These are phyloP conservation scores for Columba guinea DNA, from an alignment of 2,797 vertebrate species.

Conservation along the genomic window DNA sequence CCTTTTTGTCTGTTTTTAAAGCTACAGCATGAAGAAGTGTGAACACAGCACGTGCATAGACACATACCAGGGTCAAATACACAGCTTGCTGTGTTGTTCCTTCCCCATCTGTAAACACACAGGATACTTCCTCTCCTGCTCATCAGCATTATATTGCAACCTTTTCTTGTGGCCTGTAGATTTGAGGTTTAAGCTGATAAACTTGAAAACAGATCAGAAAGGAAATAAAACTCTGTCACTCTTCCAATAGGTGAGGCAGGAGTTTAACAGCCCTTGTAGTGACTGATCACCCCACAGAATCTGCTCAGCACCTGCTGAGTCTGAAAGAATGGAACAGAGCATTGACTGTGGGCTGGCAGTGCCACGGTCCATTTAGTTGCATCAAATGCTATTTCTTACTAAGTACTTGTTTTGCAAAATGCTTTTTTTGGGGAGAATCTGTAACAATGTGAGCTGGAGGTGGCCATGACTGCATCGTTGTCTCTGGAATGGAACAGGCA, in stretches of 20 bases:
- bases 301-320: background rate
- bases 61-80: background rate
- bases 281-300: background rate
- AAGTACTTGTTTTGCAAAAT: background rate
- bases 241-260: background rate
- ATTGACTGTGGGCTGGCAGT: background rate
- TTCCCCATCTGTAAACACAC: background rate
- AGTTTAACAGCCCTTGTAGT: background rate
- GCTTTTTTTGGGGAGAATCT: constrained; percentile 2
- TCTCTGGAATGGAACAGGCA: constrained; percentile 6
- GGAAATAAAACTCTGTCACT: background rate
- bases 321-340: background rate
- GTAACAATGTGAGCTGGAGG: constrained; percentile 34
- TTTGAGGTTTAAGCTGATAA: background rate
- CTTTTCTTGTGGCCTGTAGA: background rate
- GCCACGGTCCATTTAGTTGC: background rate
- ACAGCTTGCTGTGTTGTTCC: background rate
- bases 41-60: background rate
- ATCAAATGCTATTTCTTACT: background rate
- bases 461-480: constrained; percentile 19
- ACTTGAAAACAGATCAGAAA: constrained; percentile 23
- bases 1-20: constrained; percentile 29
- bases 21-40: constrained; percentile 4
- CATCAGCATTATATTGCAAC: background rate
- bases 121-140: background rate